Base-by-base conservation (phyloP, 2,113 vertebrate genomes). In the Morone chrysops region DNA sequence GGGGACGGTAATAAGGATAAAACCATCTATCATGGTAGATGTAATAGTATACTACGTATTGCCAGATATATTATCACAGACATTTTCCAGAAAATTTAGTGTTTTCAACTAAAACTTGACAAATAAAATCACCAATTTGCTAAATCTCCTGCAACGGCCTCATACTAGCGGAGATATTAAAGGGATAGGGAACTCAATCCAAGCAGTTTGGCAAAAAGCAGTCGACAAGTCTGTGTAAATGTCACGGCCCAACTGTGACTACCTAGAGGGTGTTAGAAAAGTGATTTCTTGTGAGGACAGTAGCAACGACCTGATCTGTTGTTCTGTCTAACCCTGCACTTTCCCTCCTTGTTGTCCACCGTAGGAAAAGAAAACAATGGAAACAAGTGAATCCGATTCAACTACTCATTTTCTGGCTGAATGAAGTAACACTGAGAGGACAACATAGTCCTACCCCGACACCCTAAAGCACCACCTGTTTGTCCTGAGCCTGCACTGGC, bases 1-100 rank as follows among this genome's bases (percentile, higher is more conserved):
- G 47, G 8, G 16, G 50, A 51, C 12, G 41, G 74, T 63, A 50
- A 75, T 45, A 8, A 41, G 68, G 60, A 86, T 66, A 61, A 84
- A 76, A 75, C 48, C 38, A 16, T 60, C 25, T 36, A 71, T 61
- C 47, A 45, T n/a, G 54, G 54, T 16, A 22, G 41, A 86, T 65
- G 31, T 57, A 51, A 63, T 70, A 67, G 59, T n/a, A 74, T 22
- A 70, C 41, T 48, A 53, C 45, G 8, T 61, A 43, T 43, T 57
- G 25, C 16, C 17, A 43, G 56, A 38, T 57, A 31, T 65, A 47
- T 73, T 47, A 45, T 53, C 47, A 60, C 31, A 43, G 22, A 66
- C 12, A 6, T 41, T 36, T 68, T 78, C 56, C 5, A 11, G 18
- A 14, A 56, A 38, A 63, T 48, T 65, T 18, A 41, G 48, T 13